Base-by-base conservation (phyloP, 2,888 invertebrate species). In the Allophyes oxyacanthae region DNA sequence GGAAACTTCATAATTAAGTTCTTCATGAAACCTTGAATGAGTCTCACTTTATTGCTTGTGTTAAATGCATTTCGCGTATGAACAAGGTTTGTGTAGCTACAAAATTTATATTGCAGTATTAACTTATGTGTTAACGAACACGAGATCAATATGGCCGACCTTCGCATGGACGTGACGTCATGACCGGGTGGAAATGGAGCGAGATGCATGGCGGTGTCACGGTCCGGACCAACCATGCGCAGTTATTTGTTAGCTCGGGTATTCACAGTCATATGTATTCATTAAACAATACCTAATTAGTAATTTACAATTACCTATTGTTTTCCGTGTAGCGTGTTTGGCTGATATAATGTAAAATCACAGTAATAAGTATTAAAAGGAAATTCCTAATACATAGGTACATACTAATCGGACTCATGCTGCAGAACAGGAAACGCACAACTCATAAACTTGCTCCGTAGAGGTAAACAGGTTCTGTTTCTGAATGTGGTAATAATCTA, bases 81-180 rank as follows among this genome's bases (percentile, higher is more conserved):
- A 41, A 57, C 43, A 61, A 57, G 50, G 50, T 45, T 30, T 55
- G 34, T 38, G 36, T 32, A 32, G 13, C 43, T 37, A 41, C 40
- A 51, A 61, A 46, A 61, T 25, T n/a, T 57, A 44, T 61, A 67
- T 41, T 48, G 30, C 13, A 32, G 33, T 46, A 55, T 44, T 44
- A 51, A 46, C 42, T 46, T 44, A 13, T 40, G 40, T 66, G 48
- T 62, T 57, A 56, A 57, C 83, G 86, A 83, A 81, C 82, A 83
- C 77, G 86, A 88, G 89, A 93, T 93, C 92, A 88, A 93, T 92
- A 91, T 83, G 80, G 80, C 73, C 86, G 92, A 93, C 93, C 93
- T 93, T 93, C 88, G 85, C 76, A 77, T 81, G 78, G 83, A 20
- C 9, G 75, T 92, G 92, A 93, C 92, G 91, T 92, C 89, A 92